Percentiles rank a stretch among this genome's conserved stretches.
Conservation (phyloP, 2,888 invertebrate species). For the Craniophora ligustri region DNA sequence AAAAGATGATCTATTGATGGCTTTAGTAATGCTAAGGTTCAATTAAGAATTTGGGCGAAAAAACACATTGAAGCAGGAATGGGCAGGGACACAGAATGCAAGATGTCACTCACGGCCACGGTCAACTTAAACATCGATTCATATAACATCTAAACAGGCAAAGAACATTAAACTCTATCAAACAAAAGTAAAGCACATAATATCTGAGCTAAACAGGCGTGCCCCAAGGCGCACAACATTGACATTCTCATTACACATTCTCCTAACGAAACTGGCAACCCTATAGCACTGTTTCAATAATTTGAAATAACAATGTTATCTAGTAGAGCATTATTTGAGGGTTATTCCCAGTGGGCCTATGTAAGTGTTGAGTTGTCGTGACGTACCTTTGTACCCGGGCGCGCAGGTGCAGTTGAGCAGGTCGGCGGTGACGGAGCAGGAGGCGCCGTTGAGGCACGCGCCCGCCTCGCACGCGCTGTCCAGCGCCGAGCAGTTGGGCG, state of each 20-base stretch:
- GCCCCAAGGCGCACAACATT: background rate
- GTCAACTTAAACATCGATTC: background rate
- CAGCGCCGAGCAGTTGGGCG: constrained; percentile 76
- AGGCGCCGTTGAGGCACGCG: constrained; percentile 93
- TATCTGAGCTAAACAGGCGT: background rate
- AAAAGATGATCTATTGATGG: constrained; percentile 15
- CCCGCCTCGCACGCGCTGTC: constrained; percentile 90
- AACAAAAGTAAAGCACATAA: background rate
- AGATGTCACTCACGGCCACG: background rate
- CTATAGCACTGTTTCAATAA: background rate
- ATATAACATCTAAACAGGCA: constrained; percentile 16
- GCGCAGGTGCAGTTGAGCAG: constrained; percentile 92
- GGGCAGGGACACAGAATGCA: constrained; percentile 10
- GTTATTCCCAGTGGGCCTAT: no score
- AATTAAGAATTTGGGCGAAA: constrained; percentile 10
- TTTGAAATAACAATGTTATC: no score
- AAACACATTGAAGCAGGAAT: constrained; percentile 9
- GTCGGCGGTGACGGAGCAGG: constrained; percentile 88
- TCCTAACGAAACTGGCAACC: background rate
- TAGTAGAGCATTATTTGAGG: no score
- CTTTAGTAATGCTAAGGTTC: constrained; percentile 14
- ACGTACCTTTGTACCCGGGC: constrained; percentile 91
- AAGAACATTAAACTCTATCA: background rate
- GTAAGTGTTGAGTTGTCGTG: no score
- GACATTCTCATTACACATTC: background rate